phyloP scores from a whole-genome alignment of 2,797 vertebrate genomes.

The Emys orbicularis region DNA sequence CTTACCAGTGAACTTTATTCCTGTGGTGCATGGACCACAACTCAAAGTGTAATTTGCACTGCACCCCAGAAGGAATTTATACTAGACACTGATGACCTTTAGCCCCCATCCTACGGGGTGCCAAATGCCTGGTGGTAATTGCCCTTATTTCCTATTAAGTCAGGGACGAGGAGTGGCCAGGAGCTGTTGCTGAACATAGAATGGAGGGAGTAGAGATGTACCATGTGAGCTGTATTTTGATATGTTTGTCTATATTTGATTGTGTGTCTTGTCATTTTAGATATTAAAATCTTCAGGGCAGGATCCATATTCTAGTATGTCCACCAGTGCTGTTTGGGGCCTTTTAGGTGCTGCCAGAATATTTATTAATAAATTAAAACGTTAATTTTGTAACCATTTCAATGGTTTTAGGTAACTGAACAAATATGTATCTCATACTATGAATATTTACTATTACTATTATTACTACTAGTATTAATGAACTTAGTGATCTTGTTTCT shows the following conservation, averaged over 20 bases:
- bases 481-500: neutral
- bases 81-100: neutral
- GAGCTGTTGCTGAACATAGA: neutral
- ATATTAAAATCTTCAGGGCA: neutral
- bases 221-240: neutral
- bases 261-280: neutral
- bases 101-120: neutral
- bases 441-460: neutral
- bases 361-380: neutral
- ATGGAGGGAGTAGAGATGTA: neutral
- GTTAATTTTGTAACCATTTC: neutral
- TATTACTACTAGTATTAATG: neutral
- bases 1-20: neutral
- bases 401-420: neutral
- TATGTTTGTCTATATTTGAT: neutral
- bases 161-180: neutral
- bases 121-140: neutral
- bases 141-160: neutral
- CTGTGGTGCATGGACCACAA: neutral
- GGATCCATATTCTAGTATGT: neutral
- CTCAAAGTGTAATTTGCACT: neutral
- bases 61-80: neutral
- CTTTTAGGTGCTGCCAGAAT: neutral
- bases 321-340: neutral
- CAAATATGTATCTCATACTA: neutral